Evolutionary conservation across 2,888 invertebrate genomes (phyloP).

Genomic region (Buathra laborator): DNA sequence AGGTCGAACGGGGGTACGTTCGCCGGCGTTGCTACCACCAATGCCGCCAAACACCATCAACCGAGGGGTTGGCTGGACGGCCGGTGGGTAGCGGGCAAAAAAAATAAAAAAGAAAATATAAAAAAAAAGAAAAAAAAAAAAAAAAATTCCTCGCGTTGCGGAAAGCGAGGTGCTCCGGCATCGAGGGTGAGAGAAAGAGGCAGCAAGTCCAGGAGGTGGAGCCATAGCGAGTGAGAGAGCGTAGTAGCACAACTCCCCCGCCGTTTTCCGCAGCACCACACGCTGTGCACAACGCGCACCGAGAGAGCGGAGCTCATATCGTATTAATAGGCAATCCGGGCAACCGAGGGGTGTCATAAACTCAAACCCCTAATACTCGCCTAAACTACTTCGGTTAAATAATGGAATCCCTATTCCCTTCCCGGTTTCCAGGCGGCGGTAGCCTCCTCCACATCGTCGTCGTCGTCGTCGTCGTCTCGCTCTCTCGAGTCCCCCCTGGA

Average conservation of each 20-base stretch:
- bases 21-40: conserved; percentile 51
- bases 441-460: conserved; percentile 66
- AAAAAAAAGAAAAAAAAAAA: conserved; percentile 48
- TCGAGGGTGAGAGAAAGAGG: conserved; percentile 66
- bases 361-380: conserved; percentile 85
- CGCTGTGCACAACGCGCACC: conserved; percentile 52
- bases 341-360: conserved; percentile 85
- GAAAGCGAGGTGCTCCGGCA: conserved; percentile 67
- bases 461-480: conserved; percentile 65
- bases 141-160: conserved; percentile 68
- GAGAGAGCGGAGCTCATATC: conserved; percentile 84
- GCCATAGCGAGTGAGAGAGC: conserved; percentile 47
- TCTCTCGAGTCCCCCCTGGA: conserved; percentile 66
- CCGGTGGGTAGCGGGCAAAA: conserved; percentile 64
- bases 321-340: conserved; percentile 85
- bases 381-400: conserved; percentile 85
- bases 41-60: conserved; percentile 52
- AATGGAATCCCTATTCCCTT: conserved; percentile 83
- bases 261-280: conserved; percentile 58
- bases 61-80: conserved; percentile 65
- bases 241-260: conserved; percentile 42
- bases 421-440: conserved; percentile 65
- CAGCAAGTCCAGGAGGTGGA: conserved; percentile 70
- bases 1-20: conserved; percentile 53
- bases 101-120: conserved; percentile 61